Conservation (phyloP, 2,113 vertebrate species). For the Thinocorus orbignyianus region DNA sequence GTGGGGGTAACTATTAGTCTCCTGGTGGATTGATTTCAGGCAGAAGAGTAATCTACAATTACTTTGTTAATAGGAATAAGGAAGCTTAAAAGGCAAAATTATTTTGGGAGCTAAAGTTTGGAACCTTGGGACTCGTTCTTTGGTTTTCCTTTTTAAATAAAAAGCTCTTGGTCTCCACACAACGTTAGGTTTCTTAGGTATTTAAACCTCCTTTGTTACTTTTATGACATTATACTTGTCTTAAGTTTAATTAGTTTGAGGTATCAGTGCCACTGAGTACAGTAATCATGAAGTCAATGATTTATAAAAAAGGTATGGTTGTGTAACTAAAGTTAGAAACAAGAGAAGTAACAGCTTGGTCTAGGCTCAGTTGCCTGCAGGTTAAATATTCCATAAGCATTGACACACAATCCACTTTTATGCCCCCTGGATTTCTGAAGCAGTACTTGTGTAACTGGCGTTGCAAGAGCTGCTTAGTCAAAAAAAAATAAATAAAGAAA, state of each 20-base stretch:
- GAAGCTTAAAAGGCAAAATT: not conserved
- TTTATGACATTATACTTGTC: not conserved
- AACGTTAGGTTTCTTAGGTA: not conserved
- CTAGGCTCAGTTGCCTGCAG: not conserved
- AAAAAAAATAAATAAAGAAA: not conserved
- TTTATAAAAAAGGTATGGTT: not conserved
- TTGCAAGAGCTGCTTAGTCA: not conserved
- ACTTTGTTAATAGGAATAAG: not conserved
- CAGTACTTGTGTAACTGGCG: not conserved
- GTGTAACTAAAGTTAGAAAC: not conserved
- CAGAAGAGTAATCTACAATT: not conserved
- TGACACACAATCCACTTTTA: not conserved
- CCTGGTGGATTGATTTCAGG: not conserved
- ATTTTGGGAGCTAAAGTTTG: not conserved
- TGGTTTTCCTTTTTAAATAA: not conserved
- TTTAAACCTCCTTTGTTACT: not conserved
- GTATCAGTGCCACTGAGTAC: not conserved
- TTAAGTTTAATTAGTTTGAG: not conserved
- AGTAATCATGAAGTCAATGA: not conserved
- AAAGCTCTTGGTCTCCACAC: not conserved
- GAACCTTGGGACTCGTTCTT: not conserved
- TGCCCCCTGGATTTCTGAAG: not conserved
- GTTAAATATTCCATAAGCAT: not conserved
- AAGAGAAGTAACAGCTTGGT: not conserved
- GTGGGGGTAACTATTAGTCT: not conserved